Conservation (phyloP, 2,888 invertebrate genomes). For the Endomychus coccineus region DNA sequence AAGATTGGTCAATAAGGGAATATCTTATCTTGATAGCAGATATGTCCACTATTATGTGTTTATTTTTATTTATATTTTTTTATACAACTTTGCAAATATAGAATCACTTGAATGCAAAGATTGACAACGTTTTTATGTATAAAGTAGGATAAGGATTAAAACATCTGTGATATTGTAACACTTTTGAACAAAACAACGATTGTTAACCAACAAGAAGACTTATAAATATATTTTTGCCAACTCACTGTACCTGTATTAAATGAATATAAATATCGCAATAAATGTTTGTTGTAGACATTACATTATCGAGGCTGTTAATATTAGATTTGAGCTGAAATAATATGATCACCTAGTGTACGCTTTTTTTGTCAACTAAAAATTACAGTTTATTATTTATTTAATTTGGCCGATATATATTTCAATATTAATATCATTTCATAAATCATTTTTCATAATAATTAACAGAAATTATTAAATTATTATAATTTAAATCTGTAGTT, state of each 20-base stretch:
- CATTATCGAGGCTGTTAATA: slow-evolving; percentile 2
- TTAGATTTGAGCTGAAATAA: not conserved
- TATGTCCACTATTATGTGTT: slow-evolving; percentile 7
- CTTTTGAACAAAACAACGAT: slow-evolving; percentile 31
- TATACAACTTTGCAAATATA: slow-evolving; percentile 11
- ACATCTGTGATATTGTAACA: slow-evolving; percentile 45
- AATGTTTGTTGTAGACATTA: too few relatives aligned
- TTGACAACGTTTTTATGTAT: slow-evolving; percentile 23
- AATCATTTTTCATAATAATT: too few relatives aligned
- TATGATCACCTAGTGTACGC: not conserved
- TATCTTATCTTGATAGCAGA: not conserved
- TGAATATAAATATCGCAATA: slow-evolving; percentile 21
- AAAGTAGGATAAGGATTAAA: slow-evolving; percentile 41
- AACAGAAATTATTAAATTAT: too few relatives aligned
- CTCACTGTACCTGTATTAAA: not conserved
- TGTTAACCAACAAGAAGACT: slow-evolving; percentile 26
- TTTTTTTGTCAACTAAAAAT: too few relatives aligned
- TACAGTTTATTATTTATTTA: too few relatives aligned
- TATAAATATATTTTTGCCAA: too few relatives aligned
- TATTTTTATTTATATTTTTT: slow-evolving; percentile 11
- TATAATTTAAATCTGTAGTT: too few relatives aligned
- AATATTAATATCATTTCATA: too few relatives aligned
- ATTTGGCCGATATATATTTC: too few relatives aligned
- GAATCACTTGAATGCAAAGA: slow-evolving; percentile 9
- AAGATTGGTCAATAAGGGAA: not conserved